phyloP scores from a whole-genome alignment of 1,140 invertebrate genomes.

The Drosophila tristis region DNA sequence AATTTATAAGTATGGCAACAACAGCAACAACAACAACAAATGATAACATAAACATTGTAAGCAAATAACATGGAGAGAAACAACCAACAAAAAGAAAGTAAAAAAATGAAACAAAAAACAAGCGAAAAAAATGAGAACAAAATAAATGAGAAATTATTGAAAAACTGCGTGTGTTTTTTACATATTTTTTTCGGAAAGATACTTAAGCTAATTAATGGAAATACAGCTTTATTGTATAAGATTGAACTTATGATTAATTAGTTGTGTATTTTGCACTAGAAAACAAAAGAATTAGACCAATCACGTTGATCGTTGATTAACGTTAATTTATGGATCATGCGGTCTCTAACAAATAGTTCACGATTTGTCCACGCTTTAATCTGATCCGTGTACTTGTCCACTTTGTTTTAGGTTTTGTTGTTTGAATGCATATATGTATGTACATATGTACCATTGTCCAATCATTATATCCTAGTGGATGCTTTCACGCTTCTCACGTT shows the following conservation, averaged over 20 bases:
- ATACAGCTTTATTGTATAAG: background rate
- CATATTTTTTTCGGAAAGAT: background rate
- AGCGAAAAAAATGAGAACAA: slow-evolving; percentile 62
- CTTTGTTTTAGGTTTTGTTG: too few relatives aligned
- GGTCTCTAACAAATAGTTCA: slow-evolving; percentile 15
- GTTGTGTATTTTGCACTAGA: slow-evolving; percentile 5
- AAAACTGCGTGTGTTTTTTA: slow-evolving; percentile 18
- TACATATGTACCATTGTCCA: too few relatives aligned
- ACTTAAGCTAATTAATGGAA: slow-evolving; percentile 15
- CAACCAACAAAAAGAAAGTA: slow-evolving; percentile 56
- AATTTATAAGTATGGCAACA: slow-evolving; percentile 70
- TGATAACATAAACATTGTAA: slow-evolving; percentile 56
- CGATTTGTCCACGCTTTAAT: slow-evolving; percentile 23
- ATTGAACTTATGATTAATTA: slow-evolving; percentile 12
- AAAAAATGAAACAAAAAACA: slow-evolving; percentile 59
- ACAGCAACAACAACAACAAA: slow-evolving; percentile 22
- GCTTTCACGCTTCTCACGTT: too few relatives aligned
- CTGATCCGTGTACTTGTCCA: background rate
- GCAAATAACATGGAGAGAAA: slow-evolving; percentile 50
- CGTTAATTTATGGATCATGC: slow-evolving; percentile 34
- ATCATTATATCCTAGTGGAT: too few relatives aligned
- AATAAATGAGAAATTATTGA: slow-evolving; percentile 76
- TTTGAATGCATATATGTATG: too few relatives aligned
- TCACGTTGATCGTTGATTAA: slow-evolving; percentile 16
- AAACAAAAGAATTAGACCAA: slow-evolving; percentile 50